Base-by-base conservation (phyloP, 2,888 invertebrate genomes). In the Hybos culiciformis region DNA sequence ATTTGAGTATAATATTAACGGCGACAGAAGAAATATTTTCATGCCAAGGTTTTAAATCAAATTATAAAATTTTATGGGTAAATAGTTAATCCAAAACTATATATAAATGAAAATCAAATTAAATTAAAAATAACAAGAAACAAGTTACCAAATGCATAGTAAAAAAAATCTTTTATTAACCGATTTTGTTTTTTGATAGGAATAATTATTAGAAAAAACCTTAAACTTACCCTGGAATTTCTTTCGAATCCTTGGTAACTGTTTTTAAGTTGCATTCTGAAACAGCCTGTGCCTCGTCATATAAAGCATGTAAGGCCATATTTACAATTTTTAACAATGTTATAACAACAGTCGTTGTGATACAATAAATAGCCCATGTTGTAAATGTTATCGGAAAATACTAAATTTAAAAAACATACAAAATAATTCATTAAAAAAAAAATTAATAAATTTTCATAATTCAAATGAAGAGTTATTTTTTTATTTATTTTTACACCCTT, bases 301-400 rank as follows among this genome's bases (percentile, higher is more conserved):
- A 96, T 72, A 94, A 81, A 54, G 83, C 80, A 67, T 96, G 96
- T 46, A 96, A 74, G 36, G 83, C 80, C 69, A 83, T 83, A 70
- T 94, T 96, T 53, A 87, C 69, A 46, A 86, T 68, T 70, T 98
- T 98, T 48, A 97, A 73, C 40, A 75, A 62, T 11, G 82, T 74
- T 62, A 97, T 90, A 45, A 90, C 70, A 42, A 83, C 57, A 21
- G 83, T 82, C 50, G 96, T 82, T 41, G 83, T 74, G 38, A 74
- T 72, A 62, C 87, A 86, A 69, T 96, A 96, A 46, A 83, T 72
- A 46, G 82, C 73, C 93, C 93, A 94, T 56, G 87, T 79, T 51
- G 82, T 70, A 53, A 81, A 70, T 44, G 83, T 78, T 50, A 87
- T 81, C 47, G 86, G 85, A 66, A 90, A 83, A 63, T 90, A 93